phyloP scores from a whole-genome alignment of 2,888 invertebrate genomes.

The Drosophila prostipennis region DNA sequence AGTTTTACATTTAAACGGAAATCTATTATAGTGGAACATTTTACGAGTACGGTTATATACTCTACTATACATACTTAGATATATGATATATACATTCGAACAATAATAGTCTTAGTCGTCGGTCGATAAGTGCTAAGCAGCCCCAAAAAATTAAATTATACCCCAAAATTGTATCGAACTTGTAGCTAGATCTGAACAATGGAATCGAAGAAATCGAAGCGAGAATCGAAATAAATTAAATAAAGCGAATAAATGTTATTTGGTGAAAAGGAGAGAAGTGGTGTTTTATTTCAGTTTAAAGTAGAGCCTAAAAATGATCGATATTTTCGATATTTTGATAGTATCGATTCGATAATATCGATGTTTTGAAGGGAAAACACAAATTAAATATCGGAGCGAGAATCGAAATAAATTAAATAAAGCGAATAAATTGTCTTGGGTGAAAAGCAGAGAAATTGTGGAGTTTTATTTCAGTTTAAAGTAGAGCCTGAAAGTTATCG shows the following conservation, averaged over 20 bases:
- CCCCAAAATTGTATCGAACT: constrained; percentile 38
- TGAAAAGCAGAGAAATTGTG: background rate
- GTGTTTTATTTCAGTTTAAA: constrained; percentile 8
- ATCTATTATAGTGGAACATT: constrained; percentile 46
- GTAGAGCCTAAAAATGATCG: no score
- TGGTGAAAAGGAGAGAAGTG: constrained; percentile 7
- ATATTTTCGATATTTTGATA: no score
- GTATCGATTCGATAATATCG: no score
- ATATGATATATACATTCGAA: constrained; percentile 68
- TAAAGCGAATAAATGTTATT: constrained; percentile 66
- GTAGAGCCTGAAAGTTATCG: no score
- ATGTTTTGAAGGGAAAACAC: no score
- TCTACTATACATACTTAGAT: constrained; percentile 33
- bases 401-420: constrained; percentile 52
- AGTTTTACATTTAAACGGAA: constrained; percentile 27
- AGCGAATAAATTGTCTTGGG: constrained; percentile 66
- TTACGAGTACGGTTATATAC: constrained; percentile 43
- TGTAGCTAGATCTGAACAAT: constrained; percentile 67
- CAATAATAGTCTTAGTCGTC: constrained; percentile 74
- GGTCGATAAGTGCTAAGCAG: constrained; percentile 50
- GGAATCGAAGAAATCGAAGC: constrained; percentile 32
- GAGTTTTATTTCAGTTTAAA: constrained; percentile 8
- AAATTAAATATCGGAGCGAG: constrained; percentile 11
- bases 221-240: constrained; percentile 49
- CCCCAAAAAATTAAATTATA: constrained; percentile 1